Base-by-base conservation (phyloP, 2,113 vertebrate species). In the Trogon melanurus region DNA sequence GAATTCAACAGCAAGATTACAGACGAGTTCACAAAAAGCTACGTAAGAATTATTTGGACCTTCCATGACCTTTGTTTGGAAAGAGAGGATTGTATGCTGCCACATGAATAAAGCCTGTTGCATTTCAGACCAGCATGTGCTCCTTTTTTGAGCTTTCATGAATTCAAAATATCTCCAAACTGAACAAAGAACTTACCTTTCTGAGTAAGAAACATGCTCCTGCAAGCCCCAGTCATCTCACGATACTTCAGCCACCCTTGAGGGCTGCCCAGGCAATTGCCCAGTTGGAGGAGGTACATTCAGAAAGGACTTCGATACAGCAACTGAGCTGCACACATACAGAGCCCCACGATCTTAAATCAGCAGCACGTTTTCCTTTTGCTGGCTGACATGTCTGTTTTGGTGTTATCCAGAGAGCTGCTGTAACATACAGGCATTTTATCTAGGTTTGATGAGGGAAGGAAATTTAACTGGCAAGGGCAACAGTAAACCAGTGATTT, bases 401-500 rank as follows among this genome's bases (percentile, higher is more conserved):
- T 88, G 92, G 88, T 86, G 27, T 86, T 50, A 84, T 18, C 91
- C 73, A 48, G 57, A n/a, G 56, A 23, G 47, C 53, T 90, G 86
- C 91, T 0, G 17, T n/a, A 74, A 71, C 79, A 18, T 5, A 51
- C 48, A 61, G 94, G 38, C 75, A 41, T 92, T 79, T n/a, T 67
- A 69, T 54, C 72, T 16, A 26, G 86, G 76, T 61, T 30, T 76
- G 79, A 81, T 9, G 21, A 84, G 88, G 60, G 62, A 85, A 88
- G 65, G 73, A 84, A 69, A 93, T 79, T 45, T 44, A 93, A 84
- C 86, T 85, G 85, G 34, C 81, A 95, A 91, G 45, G 70, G 45
- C 65, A 91, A 78, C 76, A 87, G 74, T 16, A 84, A 89, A 45
- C 13, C 72, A 81, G 76, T 54, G 54, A 88, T 38, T 76, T 89